Base-by-base conservation (phyloP, 1,140 invertebrate species). In the Onthophagus taurus region DNA sequence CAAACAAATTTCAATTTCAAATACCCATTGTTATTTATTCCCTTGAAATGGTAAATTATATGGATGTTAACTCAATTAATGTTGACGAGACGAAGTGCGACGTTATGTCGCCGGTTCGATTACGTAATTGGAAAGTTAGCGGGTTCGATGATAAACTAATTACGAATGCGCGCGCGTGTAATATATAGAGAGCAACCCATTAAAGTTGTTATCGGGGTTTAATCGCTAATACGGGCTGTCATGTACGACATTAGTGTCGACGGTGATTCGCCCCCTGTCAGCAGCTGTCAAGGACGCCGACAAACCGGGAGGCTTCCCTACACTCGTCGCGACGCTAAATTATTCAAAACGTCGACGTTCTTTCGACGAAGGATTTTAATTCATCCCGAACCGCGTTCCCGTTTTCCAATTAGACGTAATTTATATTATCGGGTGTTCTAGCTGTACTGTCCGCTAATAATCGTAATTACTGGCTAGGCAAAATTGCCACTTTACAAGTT, bases 161-260 rank as follows among this genome's bases (percentile, higher is more conserved):
- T 47, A 47, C 29, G 31, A 35, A 35, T 26, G 45, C 31, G 31
- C 45, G 45, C 26, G 31, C 36, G n/a, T n/a, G n/a, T n/a, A n/a
- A n/a, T 23, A 38, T 42, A 39, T 41, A 46, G 30, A 46, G 39
- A 42, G 39, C 39, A 19, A 42, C 36, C 45, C 45, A 43, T 47
- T 47, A 47, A 42, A 47, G 39, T 39, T 47, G 45, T 47, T 47
- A 47, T 47, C 45, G 38, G 38, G 30, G 45, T 33, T 55, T 55
- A 55, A 55, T 55, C 53, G 42, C 47, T 58, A 58, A 58, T 57
- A 47, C 54, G 54, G 50, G 52, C 50, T 58, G 56, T 58, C 56
- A 56, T 58, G 56, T 57, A 57, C 54, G 53, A 53, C 54, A 57
- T 58, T 58, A 58, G 52, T 54, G 56, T 58, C 56, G 53, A 42